These are phyloP conservation scores for Porites divaricata DNA, from an alignment of 92 coral and sea anemone genomes.

Conservation along the genomic window DNA sequence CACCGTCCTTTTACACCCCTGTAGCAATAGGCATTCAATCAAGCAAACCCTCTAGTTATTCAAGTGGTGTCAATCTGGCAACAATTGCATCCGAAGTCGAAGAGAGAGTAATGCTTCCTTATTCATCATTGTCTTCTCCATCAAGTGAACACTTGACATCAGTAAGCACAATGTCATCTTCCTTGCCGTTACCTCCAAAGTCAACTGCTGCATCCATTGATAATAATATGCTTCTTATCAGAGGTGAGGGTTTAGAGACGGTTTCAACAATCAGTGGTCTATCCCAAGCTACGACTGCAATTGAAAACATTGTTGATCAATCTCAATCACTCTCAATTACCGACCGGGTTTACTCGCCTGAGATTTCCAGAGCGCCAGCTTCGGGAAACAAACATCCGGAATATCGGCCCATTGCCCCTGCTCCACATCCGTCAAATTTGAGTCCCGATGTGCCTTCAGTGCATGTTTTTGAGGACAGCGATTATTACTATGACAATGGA, in stretches of 20 bases:
- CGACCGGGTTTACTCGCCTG: background rate
- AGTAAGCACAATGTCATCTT: background rate
- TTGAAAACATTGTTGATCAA: background rate
- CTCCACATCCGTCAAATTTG: constrained; percentile 6
- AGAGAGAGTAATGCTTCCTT: background rate
- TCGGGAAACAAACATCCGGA: background rate
- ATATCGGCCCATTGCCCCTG: constrained; percentile 19
- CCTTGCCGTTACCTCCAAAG: too few relatives aligned
- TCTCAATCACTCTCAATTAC: background rate
- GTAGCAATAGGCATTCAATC: background rate
- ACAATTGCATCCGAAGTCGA: background rate
- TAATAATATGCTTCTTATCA: background rate
- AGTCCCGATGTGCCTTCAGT: background rate
- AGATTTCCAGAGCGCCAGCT: background rate
- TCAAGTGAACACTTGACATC: background rate
- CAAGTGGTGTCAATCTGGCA: background rate
- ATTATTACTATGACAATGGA: background rate
- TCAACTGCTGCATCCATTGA: background rate
- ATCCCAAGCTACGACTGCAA: background rate
- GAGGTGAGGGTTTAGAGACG: background rate
- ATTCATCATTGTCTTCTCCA: background rate
- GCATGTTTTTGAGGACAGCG: background rate
- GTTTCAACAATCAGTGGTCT: background rate
- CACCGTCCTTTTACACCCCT: background rate
- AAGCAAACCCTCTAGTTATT: background rate